These are phyloP conservation scores for Leguminivora glycinivorella DNA, from an alignment of 1,140 invertebrate genomes.

Conservation along the genomic window DNA sequence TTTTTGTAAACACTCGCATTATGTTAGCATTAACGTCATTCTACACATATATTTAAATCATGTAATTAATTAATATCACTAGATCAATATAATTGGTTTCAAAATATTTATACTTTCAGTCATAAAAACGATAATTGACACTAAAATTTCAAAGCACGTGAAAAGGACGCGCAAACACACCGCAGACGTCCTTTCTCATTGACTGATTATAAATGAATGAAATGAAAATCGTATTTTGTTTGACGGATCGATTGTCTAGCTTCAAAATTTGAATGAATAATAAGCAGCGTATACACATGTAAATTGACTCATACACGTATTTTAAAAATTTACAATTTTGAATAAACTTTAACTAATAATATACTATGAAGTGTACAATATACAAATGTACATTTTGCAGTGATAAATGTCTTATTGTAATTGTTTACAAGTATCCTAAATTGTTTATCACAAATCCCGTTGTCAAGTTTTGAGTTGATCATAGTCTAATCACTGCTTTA, in stretches of 20 bases:
- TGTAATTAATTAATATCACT: not conserved
- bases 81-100: not conserved
- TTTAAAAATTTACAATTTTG: no score
- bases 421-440: no score
- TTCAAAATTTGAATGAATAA: no score
- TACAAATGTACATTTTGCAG: no score
- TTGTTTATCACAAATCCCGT: no score
- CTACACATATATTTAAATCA: not conserved
- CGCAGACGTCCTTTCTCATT: not conserved
- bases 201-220: slow-evolving; percentile 1
- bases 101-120: slow-evolving; percentile 8
- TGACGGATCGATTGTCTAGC: not conserved
- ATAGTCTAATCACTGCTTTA: no score
- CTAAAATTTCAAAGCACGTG: slow-evolving; percentile 34
- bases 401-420: no score
- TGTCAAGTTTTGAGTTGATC: no score
- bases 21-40: not conserved
- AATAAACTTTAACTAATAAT: no score
- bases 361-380: no score
- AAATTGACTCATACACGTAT: no score
- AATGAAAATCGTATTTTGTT: not conserved
- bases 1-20: not conserved
- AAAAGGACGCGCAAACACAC: slow-evolving; percentile 9
- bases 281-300: no score
- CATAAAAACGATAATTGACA: slow-evolving; percentile 20